Conservation (phyloP, 2,113 vertebrate genomes). For the Piaya cayana region DNA sequence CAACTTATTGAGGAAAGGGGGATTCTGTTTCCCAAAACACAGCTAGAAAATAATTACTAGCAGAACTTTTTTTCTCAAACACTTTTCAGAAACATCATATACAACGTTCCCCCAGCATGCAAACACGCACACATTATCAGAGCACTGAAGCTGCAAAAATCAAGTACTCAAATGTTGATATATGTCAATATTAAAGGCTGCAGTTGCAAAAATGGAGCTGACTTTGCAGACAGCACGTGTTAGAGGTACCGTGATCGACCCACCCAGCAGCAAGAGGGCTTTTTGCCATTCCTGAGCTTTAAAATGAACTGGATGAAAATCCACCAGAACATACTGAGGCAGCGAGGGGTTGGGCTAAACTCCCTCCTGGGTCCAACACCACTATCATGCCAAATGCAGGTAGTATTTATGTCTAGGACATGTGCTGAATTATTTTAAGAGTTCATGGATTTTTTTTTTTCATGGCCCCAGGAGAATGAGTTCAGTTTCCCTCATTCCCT, state of each 20-base stretch:
- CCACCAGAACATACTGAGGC: background rate
- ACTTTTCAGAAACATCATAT: background rate
- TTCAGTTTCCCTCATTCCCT: background rate
- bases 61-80: background rate
- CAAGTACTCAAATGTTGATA: background rate
- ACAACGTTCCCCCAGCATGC: fast-evolving
- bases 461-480: background rate
- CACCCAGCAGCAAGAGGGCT: background rate
- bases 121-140: background rate
- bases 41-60: background rate
- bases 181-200: background rate
- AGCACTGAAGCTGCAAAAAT: background rate
- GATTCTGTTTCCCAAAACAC: background rate
- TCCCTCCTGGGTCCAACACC: fast-evolving
- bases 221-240: fast-evolving
- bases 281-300: background rate
- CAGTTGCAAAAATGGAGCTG: background rate
- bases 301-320: background rate
- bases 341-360: background rate
- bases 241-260: background rate
- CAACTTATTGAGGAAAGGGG: background rate
- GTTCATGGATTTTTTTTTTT: background rate
- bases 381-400: background rate
- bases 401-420: background rate
- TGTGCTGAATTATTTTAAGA: background rate